Base-by-base conservation (phyloP, 1,140 invertebrate genomes). In the Drosophila mayri region DNA sequence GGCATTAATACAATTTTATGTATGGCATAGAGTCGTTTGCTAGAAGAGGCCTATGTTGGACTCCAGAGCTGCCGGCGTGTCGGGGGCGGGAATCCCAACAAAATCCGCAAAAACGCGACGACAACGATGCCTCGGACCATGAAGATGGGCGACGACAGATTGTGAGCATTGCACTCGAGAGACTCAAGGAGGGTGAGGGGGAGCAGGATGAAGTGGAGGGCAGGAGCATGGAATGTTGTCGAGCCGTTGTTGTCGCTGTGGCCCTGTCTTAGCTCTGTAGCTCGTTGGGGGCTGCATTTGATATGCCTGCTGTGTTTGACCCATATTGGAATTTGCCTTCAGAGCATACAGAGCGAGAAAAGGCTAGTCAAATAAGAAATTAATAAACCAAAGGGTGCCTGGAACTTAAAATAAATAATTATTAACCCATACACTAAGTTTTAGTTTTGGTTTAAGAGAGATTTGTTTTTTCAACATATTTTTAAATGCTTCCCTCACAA, bases 301-400 rank as follows among this genome's bases (percentile, higher is more conserved):
- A 87, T 87, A 91, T 87, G 87, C 85, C 68, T 88, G 80, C 81
- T 91, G 80, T 91, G 80, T 91, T 88, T 91, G 88, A 91, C 88
- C 88, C 88, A 91, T 91, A 87, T 88, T 91, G 83, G 83, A 91
- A 91, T 91, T 91, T 79, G 80, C 83, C 74, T 81, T 49, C 59
- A 70, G 63, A 68, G 40, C 43, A 61, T 57, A 65, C 60, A 58
- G 49, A 18, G 11, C 8, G 1, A 72, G 18, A 64, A 60, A 32
- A 3, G 2, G 1, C 14, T 16, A 38, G 14, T 22, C 11, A 11
- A 11, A n/a, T 5, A 0, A 1, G 1, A 6, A 20, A 50, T 8
- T 7, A 3, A 7, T 12, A 7, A 44, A 6, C 9, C 9, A 11
- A 43, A 43, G n/a, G 9, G 8, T 4, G n/a, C 2, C 41, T 20